Base-by-base conservation (phyloP, 2,888 invertebrate species). In the Deilephila porcellus region DNA sequence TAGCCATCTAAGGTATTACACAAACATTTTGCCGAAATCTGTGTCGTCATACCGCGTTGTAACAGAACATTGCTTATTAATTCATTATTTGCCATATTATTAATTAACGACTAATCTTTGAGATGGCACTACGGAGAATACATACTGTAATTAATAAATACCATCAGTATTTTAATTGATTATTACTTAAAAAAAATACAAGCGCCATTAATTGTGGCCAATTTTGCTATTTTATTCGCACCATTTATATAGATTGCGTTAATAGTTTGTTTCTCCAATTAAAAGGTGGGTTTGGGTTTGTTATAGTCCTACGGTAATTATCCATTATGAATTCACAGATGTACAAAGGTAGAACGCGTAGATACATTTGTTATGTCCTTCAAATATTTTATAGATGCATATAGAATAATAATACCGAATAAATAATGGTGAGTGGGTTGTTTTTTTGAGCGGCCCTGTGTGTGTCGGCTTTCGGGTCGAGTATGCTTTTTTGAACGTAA, bases 351-450 rank as follows among this genome's bases (percentile, higher is more conserved):
- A 78, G 78, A 79, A 78, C 73, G 73, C 75, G 77, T 77, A 74
- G 75, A 75, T 76, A 78, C 85, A 84, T 83, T 81, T 72, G 74
- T 75, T 53, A 73, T 80, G 80, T 82, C 84, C 83, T 86, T 85
- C 81, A 79, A 83, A 82, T 85, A 77, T 81, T 86, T 87, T 86
- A 85, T 85, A 85, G 85, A 86, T 83, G 77, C 81, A 84, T 85
- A 85, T 83, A 80, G 86, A 88, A 88, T 89, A 90, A 88, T 87
- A 87, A 88, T 85, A 81, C 79, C 90, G 91, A 92, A 93, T 93
- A 91, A 88, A 91, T 90, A 88, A 91, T 90, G 86, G 87, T 79
- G 85, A 86, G 87, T 88, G 83, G 87, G 85, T 85, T 84, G 83
- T 85, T 88, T 91, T 88, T 91, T 91, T 85, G 81, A 74, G 76